A percentile compares a stretch with the other conserved stretches of the same genome.
Conservation (phyloP, 2,797 vertebrate genomes). For the Amblyraja radiata region DNA sequence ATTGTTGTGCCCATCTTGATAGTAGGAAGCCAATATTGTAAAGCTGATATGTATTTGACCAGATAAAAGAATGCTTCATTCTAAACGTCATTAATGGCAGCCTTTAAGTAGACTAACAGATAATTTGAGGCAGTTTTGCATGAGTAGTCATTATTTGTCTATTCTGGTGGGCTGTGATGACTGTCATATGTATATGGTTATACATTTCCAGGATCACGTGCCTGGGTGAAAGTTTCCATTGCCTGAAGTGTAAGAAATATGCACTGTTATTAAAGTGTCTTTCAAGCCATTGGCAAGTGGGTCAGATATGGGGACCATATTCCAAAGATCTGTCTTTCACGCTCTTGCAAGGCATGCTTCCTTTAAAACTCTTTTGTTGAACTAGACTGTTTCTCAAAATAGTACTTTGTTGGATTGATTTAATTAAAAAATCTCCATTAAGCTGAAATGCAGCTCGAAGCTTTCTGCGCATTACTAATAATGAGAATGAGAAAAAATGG, state of each 20-base stretch:
- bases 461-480: not conserved
- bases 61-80: not conserved
- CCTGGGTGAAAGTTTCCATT: not conserved
- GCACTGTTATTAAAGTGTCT: not conserved
- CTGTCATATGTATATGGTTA: not conserved
- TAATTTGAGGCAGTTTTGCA: not conserved
- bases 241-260: not conserved
- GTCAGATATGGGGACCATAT: not conserved
- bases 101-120: not conserved
- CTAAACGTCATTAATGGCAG: not conserved
- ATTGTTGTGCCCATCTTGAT: not conserved
- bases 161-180: not conserved
- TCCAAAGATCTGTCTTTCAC: slow-evolving; percentile 1
- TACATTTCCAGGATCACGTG: not conserved
- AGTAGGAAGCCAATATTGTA: not conserved
- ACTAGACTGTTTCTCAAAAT: not conserved
- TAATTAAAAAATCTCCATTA: not conserved
- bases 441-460: not conserved
- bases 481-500: not conserved
- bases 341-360: slow-evolving; percentile 42
- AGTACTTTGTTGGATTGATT: not conserved
- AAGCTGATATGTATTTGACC: not conserved
- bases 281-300: not conserved
- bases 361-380: not conserved
- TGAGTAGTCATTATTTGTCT: not conserved